Conservation (phyloP, 2,888 invertebrate genomes). For the Patella pellucida region DNA sequence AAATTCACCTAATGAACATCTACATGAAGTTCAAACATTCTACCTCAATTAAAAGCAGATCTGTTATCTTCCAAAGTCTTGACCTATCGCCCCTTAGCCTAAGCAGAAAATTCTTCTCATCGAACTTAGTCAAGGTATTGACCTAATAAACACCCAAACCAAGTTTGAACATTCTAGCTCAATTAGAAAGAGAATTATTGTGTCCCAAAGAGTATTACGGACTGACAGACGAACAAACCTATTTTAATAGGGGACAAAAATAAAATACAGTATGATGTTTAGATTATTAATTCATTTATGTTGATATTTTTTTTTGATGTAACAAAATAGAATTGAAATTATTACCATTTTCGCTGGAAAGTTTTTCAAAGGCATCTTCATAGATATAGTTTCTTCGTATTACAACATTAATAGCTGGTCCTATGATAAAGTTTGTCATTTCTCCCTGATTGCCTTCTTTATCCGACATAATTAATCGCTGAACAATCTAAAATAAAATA, state of each 20-base stretch:
- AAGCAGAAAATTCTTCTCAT: too few relatives aligned
- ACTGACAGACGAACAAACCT: too few relatives aligned
- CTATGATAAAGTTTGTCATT: conserved; percentile 79
- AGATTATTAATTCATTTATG: not conserved
- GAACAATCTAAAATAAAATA: conserved; percentile 67
- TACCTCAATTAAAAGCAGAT: too few relatives aligned
- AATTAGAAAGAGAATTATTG: too few relatives aligned
- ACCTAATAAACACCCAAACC: too few relatives aligned
- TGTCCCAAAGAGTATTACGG: too few relatives aligned
- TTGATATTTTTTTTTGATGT: not conserved
- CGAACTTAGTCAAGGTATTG: too few relatives aligned
- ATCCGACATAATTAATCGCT: conserved; percentile 74
- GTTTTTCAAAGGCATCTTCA: conserved; percentile 96
- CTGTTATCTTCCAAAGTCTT: too few relatives aligned
- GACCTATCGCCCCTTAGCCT: too few relatives aligned
- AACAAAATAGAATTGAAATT: not conserved
- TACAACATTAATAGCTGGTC: conserved; percentile 73
- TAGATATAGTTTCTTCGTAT: conserved; percentile 88
- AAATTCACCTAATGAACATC: too few relatives aligned
- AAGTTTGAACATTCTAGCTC: too few relatives aligned
- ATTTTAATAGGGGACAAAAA: not conserved
- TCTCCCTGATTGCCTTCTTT: conserved; percentile 83
- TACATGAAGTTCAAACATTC: too few relatives aligned
- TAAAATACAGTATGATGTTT: not conserved
- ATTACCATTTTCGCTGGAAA: conserved; percentile 88